Conservation (phyloP, 2,888 invertebrate species). For the Halictus quadricinctus region DNA sequence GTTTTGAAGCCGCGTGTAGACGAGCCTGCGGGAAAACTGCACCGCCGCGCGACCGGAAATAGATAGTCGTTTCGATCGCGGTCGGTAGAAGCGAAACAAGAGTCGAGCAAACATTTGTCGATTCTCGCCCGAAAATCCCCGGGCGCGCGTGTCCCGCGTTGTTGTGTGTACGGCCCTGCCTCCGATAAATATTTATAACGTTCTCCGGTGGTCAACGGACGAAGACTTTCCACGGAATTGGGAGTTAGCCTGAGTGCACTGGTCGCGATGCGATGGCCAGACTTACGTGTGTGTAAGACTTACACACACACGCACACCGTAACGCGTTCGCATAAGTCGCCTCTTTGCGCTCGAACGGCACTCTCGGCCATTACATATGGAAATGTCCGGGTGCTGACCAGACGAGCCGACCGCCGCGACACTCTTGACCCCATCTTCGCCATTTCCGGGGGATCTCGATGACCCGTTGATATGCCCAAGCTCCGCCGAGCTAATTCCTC, state of each 20-base stretch:
- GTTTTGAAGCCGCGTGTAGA: neutral
- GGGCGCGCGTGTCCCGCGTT: neutral
- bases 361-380: slow-evolving; percentile 66
- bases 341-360: slow-evolving; percentile 44
- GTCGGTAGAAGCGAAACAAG: neutral
- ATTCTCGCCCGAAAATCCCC: neutral
- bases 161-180: slow-evolving; percentile 4
- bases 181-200: slow-evolving; percentile 53
- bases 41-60: neutral
- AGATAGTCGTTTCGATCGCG: neutral
- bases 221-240: slow-evolving; percentile 46
- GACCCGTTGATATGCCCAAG: slow-evolving; percentile 33
- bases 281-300: too few species aligned
- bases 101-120: slow-evolving; percentile 35
- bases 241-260: slow-evolving; percentile 40
- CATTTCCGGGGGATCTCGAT: slow-evolving; percentile 59
- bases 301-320: neutral
- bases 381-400: slow-evolving; percentile 66
- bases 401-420: slow-evolving; percentile 68
- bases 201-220: too few species aligned
- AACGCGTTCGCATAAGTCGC: slow-evolving; percentile 44
- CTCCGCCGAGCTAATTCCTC: neutral
- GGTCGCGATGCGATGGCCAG: slow-evolving; percentile 16
- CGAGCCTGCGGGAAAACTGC: neutral
- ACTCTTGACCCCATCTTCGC: slow-evolving; percentile 73